Conservation (phyloP, 2,113 vertebrate species). For the Thymallus thymallus region DNA sequence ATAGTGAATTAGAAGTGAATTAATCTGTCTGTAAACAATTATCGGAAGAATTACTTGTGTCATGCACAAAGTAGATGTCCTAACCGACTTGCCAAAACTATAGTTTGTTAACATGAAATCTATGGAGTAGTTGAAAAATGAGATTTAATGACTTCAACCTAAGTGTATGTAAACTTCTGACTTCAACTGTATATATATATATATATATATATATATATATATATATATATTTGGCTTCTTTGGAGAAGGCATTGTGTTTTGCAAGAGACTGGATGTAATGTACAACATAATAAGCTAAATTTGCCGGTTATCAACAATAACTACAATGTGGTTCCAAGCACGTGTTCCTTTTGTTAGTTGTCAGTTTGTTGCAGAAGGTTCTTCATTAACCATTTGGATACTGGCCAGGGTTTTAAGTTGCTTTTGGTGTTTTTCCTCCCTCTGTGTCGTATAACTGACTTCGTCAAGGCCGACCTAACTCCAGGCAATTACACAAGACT, state of each 20-base stretch:
- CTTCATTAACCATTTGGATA: slow-evolving; percentile 13
- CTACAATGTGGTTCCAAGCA: background rate
- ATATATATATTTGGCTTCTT: background rate
- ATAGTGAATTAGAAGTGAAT: no score
- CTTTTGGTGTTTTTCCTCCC: slow-evolving; percentile 5
- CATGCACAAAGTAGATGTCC: no score
- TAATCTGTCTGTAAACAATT: no score
- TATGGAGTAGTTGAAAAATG: no score
- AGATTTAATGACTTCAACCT: no score
- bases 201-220: no score
- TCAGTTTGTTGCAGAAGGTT: slow-evolving; percentile 7
- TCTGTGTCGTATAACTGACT: slow-evolving; percentile 11
- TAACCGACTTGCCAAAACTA: no score
- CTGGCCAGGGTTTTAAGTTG: background rate
- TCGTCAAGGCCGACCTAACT: slow-evolving; percentile 18
- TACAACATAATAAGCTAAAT: no score
- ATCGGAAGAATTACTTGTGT: no score
- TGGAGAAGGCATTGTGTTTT: background rate
- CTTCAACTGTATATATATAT: no score
- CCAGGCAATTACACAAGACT: slow-evolving; percentile 48
- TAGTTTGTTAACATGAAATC: no score
- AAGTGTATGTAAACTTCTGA: no score
- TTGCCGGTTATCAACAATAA: background rate
- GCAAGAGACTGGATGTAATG: background rate
- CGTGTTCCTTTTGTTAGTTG: background rate